Evolutionary conservation across 2,888 invertebrate genomes (phyloP).

Genomic region (Serripes groenlandicus): DNA sequence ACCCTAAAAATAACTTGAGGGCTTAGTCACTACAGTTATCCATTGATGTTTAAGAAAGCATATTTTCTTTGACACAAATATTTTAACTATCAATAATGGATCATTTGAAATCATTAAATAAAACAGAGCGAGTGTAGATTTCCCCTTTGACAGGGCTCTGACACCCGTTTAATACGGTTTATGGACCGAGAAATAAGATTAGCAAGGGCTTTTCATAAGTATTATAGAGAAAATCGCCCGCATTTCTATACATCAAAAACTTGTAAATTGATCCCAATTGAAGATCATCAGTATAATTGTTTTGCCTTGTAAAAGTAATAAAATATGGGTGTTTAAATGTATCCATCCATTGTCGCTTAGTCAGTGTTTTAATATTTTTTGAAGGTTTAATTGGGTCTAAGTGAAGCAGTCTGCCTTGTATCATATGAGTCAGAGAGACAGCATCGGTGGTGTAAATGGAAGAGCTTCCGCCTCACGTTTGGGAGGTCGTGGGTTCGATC

Average conservation of each 20-base stretch:
- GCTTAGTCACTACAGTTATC: too few species aligned
- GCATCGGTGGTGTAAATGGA: too few species aligned
- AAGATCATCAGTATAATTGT: conserved; percentile 49
- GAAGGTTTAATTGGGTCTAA: too few species aligned
- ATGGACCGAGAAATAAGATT: conserved; percentile 52
- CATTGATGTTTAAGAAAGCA: too few species aligned
- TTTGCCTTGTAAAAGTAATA: conserved; percentile 6
- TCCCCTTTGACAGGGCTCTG: conserved; percentile 43
- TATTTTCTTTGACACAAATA: conserved; percentile 24
- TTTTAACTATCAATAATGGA: conserved; percentile 22
- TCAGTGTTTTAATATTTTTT: too few species aligned
- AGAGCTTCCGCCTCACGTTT: too few species aligned
- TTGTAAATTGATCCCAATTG: conserved; percentile 39
- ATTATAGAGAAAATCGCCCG: background rate
- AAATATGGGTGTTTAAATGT: background rate
- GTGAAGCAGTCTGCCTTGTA: too few species aligned
- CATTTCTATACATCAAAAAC: conserved; percentile 48
- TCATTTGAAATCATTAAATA: conserved; percentile 22
- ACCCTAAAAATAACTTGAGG: too few species aligned
- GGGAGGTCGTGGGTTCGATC: too few species aligned
- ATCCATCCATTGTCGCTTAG: too few species aligned
- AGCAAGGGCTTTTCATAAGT: conserved; percentile 27
- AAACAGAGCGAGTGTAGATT: conserved; percentile 26
- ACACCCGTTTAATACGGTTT: conserved; percentile 38
- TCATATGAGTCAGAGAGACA: too few species aligned